A percentile compares a stretch with the other conserved stretches of the same genome.
phyloP scores from a whole-genome alignment of 37 sponge, comb jelly and placozoan species.

The Spongilla lacustris region DNA sequence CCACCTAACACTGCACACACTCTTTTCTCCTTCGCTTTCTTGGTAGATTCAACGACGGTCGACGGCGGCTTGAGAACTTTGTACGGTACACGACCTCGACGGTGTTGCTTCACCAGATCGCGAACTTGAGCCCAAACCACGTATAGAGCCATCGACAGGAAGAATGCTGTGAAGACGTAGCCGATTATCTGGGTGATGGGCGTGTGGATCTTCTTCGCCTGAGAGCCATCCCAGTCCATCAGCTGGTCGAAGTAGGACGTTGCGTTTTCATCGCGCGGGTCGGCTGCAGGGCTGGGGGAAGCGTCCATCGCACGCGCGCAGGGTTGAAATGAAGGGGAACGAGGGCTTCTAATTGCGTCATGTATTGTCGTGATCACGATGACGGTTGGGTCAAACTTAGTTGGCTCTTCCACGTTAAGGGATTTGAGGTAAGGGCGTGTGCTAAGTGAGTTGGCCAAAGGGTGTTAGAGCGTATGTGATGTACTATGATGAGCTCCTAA shows the following conservation, averaged over 20 bases:
- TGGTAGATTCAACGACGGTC: background rate
- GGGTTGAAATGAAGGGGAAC: background rate
- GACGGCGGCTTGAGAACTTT: constrained; percentile 59
- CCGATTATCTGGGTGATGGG: constrained; percentile 53
- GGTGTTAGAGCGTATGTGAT: background rate
- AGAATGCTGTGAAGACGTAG: constrained; percentile 34
- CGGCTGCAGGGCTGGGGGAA: constrained; percentile 5
- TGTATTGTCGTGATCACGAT: background rate
- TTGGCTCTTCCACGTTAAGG: background rate
- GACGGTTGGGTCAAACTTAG: background rate
- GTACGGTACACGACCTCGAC: constrained; percentile 27
- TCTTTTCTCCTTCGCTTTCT: constrained; percentile 20
- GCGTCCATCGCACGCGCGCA: background rate
- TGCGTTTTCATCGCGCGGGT: constrained; percentile 46
- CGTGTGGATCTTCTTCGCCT: constrained; percentile 60
- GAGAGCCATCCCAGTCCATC: constrained; percentile 65
- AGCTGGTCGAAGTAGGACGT: constrained; percentile 48
- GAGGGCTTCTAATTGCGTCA: background rate
- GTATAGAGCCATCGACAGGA: constrained; percentile 14
- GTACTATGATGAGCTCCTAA: background rate
- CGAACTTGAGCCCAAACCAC: constrained; percentile 4
- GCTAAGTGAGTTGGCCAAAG: background rate
- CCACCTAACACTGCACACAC: constrained; percentile 74
- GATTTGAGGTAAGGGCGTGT: background rate
- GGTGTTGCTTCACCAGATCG: background rate